Base-by-base conservation (phyloP, 2,888 invertebrate genomes). In the Oxyteleia sp. region DNA sequence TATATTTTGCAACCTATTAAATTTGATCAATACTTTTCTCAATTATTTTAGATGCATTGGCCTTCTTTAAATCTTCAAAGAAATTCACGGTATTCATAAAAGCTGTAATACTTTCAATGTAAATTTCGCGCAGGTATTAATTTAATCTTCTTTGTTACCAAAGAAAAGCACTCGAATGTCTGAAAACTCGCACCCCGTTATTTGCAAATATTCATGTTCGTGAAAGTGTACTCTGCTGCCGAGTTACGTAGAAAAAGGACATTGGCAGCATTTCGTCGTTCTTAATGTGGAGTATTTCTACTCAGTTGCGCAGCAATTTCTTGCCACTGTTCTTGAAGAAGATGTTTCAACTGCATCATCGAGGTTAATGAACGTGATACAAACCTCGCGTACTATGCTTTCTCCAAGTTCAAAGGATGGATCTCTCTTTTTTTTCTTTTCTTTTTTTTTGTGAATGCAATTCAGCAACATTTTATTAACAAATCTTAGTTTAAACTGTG, bases 261-360 rank as follows among this genome's bases (percentile, higher is more conserved):
- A 61, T 61, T 51, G 68, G 43, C 35, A 32, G 76, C 51, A 43
- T 53, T 63, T 35, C 41, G 47, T 66, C 51, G 57, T 59, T 66
- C 68, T 66, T 72, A 55, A 64, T 51, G 66, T 20, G n/a, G 7
- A 11, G 59, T 66, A 72, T 72, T 66, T 72, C 41, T 66, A 26
- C 45, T 16, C 32, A 18, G 32, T 49, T 53, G 20, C 18, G 10
- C 43, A n/a, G 38, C 23, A 55, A 47, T 69, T 81, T 75, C 69
- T 69, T 61, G 35, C 38, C 3, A 8, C 53, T 51, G 75, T 59
- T 61, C 38, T 84, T 82, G 61, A 84, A 71, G 69, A 69, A 74
- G 45, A 66, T 69, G 64, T 84, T 78, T 69, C 72, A 49, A 69
- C 76, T 68, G 72, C 76, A 69, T 68, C 72, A 64, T 16, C 38